A percentile compares a stretch with the other conserved stretches of the same genome.
Evolutionary conservation across 2,797 vertebrate species (phyloP).

Genomic region (Carcharodon carcharias): DNA sequence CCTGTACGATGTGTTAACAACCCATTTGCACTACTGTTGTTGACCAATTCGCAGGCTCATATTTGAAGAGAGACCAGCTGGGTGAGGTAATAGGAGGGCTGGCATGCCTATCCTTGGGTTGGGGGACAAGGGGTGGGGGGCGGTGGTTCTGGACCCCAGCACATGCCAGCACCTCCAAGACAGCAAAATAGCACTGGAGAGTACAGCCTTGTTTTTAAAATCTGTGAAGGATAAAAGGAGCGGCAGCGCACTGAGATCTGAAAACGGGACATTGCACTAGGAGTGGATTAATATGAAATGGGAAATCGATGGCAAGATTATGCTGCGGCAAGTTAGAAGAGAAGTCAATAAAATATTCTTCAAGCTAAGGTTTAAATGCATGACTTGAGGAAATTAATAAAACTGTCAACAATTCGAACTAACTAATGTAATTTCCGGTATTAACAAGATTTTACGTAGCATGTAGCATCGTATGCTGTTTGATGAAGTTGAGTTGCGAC

Average conservation of each 20-base stretch:
- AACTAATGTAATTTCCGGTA: not conserved
- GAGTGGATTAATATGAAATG: not conserved
- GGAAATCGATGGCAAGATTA: conserved; percentile 22
- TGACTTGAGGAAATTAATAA: not conserved
- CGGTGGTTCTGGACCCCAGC: not conserved
- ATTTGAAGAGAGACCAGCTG: not conserved
- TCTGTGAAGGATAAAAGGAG: not conserved
- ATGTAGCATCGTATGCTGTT: not conserved
- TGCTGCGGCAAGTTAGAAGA: not conserved
- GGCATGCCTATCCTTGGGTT: too few species aligned
- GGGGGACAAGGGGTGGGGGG: too few species aligned
- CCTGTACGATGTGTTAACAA: not conserved
- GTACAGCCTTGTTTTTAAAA: not conserved
- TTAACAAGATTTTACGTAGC: not conserved
- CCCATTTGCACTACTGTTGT: not conserved
- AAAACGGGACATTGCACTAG: not conserved
- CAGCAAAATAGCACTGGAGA: not conserved
- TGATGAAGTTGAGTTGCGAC: not conserved
- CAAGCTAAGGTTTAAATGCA: conserved; percentile 8
- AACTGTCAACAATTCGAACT: not conserved
- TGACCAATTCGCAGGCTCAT: not conserved
- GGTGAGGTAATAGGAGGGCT: not conserved
- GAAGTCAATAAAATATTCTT: conserved; percentile 6
- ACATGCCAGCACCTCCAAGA: not conserved
- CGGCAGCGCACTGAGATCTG: not conserved